phyloP scores from a whole-genome alignment of 2,113 vertebrate species.

The Malurus alboscapulatus region DNA sequence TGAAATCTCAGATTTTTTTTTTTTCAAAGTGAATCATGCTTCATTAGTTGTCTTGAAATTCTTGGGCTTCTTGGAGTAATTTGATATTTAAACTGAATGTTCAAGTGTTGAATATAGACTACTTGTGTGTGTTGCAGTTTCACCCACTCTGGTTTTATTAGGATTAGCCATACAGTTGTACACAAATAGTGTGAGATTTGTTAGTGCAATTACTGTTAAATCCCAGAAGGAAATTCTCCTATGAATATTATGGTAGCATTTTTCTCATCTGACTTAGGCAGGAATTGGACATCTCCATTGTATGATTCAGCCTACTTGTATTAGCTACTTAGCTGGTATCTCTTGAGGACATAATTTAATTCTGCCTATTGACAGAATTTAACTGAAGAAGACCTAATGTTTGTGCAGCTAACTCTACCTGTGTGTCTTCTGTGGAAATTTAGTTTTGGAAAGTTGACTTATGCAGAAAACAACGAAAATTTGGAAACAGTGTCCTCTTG shows the following conservation, averaged over 20 bases:
- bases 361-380: not conserved
- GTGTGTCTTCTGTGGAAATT: not conserved
- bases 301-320: not conserved
- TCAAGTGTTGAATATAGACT: not conserved
- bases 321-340: not conserved
- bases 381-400: not conserved
- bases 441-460: not conserved
- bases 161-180: not conserved
- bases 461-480: not conserved
- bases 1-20: not conserved
- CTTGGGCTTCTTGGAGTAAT: not conserved
- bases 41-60: conserved; percentile 4
- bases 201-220: not conserved
- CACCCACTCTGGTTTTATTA: not conserved
- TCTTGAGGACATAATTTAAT: not conserved
- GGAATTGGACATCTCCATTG: not conserved
- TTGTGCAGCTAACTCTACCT: not conserved
- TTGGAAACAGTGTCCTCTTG: not conserved
- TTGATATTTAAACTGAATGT: not conserved
- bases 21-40: not conserved
- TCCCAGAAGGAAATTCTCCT: not conserved
- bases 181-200: not conserved
- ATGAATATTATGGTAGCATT: not conserved
- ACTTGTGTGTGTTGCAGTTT: not conserved
- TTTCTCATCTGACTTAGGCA: not conserved